phyloP scores from a whole-genome alignment of 2,888 invertebrate species.

The Polyommatus icarus region DNA sequence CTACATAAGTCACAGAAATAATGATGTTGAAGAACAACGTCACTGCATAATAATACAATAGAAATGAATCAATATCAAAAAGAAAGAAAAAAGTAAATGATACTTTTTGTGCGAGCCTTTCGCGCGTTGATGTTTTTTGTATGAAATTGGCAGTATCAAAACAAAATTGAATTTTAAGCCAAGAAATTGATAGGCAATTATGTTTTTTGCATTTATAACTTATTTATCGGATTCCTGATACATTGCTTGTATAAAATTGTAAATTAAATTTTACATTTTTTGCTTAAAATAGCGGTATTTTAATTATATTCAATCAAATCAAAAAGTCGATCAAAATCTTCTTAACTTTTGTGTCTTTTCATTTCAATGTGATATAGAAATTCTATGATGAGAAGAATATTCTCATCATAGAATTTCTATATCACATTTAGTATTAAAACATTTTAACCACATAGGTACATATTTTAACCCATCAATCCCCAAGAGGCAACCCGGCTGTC shows the following conservation, averaged over 20 bases:
- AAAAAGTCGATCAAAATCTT: too few species aligned
- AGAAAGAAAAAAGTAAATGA: background rate
- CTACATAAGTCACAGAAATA: background rate
- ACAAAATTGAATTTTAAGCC: background rate
- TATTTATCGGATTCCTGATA: background rate
- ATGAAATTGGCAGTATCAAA: background rate
- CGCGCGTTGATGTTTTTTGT: conserved; percentile 22
- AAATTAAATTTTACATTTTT: too few species aligned
- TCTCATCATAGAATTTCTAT: too few species aligned
- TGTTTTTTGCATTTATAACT: background rate
- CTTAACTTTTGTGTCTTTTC: too few species aligned
- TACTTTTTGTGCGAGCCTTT: background rate
- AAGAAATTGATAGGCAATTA: background rate
- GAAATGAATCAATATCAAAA: background rate
- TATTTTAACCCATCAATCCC: too few species aligned
- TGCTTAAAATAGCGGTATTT: too few species aligned
- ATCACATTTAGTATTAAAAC: too few species aligned
- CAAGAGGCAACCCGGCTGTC: too few species aligned
- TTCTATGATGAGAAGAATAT: too few species aligned
- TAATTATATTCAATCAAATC: too few species aligned
- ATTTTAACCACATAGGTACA: too few species aligned
- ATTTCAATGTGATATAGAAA: too few species aligned
- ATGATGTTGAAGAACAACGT: background rate
- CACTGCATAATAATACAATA: background rate
- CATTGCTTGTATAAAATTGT: background rate